Conservation (phyloP, 2,888 invertebrate species). For the Drosophila melanosoma region DNA sequence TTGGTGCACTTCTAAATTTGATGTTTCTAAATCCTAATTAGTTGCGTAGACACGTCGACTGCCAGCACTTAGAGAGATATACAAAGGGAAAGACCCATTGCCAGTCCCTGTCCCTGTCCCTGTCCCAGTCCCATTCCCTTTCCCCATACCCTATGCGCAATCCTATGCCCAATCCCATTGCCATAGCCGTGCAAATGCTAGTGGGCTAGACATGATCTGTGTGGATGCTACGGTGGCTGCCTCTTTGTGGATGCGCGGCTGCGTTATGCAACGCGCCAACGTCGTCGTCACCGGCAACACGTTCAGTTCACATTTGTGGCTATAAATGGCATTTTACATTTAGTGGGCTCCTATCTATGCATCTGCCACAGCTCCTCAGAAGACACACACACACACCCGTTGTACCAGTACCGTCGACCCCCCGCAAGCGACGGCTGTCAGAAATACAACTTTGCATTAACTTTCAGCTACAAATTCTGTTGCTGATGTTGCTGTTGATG, state of each 20-base stretch:
- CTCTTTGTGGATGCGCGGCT: constrained; percentile 38
- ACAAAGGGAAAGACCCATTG: constrained; percentile 14
- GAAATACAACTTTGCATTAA: constrained; percentile 45
- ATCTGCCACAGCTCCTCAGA: constrained; percentile 41
- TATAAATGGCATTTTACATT: constrained; percentile 76
- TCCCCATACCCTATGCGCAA: constrained; percentile 3
- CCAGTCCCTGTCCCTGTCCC: constrained; percentile 3
- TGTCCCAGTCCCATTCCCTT: not conserved
- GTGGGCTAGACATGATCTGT: constrained; percentile 58
- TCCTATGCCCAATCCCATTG: constrained; percentile 4
- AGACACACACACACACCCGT: constrained; percentile 2
- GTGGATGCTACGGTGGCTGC: constrained; percentile 25
- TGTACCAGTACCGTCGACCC: not conserved
- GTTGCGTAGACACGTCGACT: constrained; percentile 58
- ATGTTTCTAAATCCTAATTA: constrained; percentile 81
- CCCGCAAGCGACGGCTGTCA: not conserved
- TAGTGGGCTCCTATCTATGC: constrained; percentile 46
- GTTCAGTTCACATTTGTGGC: constrained; percentile 75
- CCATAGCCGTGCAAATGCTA: constrained; percentile 58
- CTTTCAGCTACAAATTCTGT: constrained; percentile 27
- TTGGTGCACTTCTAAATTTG: constrained; percentile 77
- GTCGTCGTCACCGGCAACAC: constrained; percentile 40
- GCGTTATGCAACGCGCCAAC: constrained; percentile 67
- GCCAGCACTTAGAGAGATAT: constrained; percentile 33
- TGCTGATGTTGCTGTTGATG: constrained; percentile 9